Evolutionary conservation across 92 coral and sea anemone genomes (phyloP).

Genomic region (Epizoanthus ramosus): DNA sequence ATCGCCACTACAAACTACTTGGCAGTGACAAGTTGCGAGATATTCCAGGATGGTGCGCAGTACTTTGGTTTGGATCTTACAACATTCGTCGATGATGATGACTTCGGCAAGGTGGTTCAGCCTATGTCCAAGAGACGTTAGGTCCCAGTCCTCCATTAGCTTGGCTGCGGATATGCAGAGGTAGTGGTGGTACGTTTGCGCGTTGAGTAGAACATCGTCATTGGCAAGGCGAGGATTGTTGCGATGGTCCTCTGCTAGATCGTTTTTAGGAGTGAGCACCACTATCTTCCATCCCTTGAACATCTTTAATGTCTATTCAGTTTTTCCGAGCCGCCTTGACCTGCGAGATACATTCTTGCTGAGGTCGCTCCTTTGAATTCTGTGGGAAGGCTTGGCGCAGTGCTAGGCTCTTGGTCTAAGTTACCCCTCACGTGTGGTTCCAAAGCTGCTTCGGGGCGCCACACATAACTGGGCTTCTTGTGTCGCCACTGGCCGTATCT

Average conservation of each 20-base stretch:
- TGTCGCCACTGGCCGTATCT: neutral
- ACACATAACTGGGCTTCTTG: neutral
- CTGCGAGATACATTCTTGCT: neutral
- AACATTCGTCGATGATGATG: slow-evolving; percentile 44
- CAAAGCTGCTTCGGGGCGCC: too few species aligned
- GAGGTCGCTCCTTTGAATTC: neutral
- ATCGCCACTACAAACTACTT: slow-evolving; percentile 40
- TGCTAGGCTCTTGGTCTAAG: neutral
- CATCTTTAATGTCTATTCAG: neutral
- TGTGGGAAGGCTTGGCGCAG: neutral
- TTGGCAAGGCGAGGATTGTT: slow-evolving; percentile 7
- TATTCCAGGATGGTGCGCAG: slow-evolving; percentile 26
- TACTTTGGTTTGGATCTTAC: slow-evolving; percentile 30
- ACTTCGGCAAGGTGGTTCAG: slow-evolving; percentile 42
- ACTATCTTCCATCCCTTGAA: slow-evolving; percentile 30
- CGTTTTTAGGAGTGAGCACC: slow-evolving; percentile 38
- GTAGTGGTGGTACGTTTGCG: slow-evolving; percentile 37
- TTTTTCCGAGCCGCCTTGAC: neutral
- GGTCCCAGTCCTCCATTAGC: slow-evolving; percentile 43
- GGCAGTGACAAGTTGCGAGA: slow-evolving; percentile 27
- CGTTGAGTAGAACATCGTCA: neutral
- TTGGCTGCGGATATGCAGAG: slow-evolving; percentile 21
- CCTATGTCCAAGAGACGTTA: slow-evolving; percentile 13
- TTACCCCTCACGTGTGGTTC: too few species aligned
- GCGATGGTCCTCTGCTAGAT: slow-evolving; percentile 28